A percentile compares a stretch with the other conserved stretches of the same genome.
Evolutionary conservation across 2,113 vertebrate species (phyloP).

Genomic region (Engystomops pustulosus): DNA sequence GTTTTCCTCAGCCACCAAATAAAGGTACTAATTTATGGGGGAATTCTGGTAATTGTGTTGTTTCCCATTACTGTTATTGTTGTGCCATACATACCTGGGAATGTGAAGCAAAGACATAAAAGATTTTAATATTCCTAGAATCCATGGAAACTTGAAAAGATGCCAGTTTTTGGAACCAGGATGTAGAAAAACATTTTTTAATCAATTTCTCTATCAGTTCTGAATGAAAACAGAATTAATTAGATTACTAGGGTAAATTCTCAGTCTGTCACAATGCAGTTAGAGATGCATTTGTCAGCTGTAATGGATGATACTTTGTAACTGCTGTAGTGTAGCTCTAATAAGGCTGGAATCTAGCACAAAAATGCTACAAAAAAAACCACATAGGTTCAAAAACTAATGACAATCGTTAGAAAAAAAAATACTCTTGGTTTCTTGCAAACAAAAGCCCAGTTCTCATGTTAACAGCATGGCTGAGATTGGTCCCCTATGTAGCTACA

Average conservation of each 20-base stretch:
- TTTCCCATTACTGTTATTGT: too few species aligned
- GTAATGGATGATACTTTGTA: neutral
- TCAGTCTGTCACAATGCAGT: conserved; percentile 23
- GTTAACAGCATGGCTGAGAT: neutral
- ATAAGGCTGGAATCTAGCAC: conserved; percentile 22
- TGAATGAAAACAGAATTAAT: conserved; percentile 59
- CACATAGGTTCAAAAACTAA: neutral
- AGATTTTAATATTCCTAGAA: conserved; percentile 47
- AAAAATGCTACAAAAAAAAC: conserved; percentile 20
- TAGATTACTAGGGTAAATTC: conserved; percentile 48
- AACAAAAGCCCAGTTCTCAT: conserved; percentile 27
- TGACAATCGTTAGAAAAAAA: neutral
- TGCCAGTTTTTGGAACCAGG: conserved; percentile 47
- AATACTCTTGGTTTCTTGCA: neutral
- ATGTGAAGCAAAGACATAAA: neutral
- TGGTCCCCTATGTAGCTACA: conserved; percentile 1
- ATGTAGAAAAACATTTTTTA: conserved; percentile 44
- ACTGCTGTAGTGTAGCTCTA: conserved; percentile 23
- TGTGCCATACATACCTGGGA: too few species aligned
- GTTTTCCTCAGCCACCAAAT: too few species aligned
- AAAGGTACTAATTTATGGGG: too few species aligned
- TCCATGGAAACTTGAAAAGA: conserved; percentile 45
- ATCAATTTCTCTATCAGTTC: conserved; percentile 42
- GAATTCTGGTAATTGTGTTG: too few species aligned
- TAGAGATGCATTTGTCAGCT: conserved; percentile 44